Percentiles rank a stretch among this genome's conserved stretches.
phyloP scores from a whole-genome alignment of 2,797 vertebrate genomes.

The Erpetoichthys calabaricus region DNA sequence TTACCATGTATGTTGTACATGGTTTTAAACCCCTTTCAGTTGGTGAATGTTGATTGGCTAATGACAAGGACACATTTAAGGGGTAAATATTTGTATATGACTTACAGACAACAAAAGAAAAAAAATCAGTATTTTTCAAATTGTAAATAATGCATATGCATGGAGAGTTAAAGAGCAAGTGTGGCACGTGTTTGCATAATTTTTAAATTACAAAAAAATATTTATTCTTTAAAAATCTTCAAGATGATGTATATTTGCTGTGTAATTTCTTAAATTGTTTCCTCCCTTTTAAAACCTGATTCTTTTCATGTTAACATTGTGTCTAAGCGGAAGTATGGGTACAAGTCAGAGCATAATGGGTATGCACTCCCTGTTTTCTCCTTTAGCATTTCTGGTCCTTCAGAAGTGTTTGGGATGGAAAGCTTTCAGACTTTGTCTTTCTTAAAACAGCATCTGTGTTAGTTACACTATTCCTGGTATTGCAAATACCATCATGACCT shows the following conservation, averaged over 20 bases:
- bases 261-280: constrained; percentile 69
- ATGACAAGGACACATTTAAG: constrained; percentile 48
- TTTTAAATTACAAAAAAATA: constrained; percentile 90
- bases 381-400: constrained; percentile 22
- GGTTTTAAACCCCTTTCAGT: constrained; percentile 41
- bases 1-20: constrained; percentile 45
- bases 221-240: constrained; percentile 97
- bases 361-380: constrained; percentile 21
- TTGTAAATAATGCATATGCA: constrained; percentile 99
- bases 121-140: constrained; percentile 94
- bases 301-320: constrained; percentile 18
- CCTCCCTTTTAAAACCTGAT: background rate
- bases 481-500: no score
- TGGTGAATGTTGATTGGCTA: constrained; percentile 65
- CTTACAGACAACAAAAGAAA: constrained; percentile 46
- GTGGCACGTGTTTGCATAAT: constrained; percentile 98
- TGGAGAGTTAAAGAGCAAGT: constrained; percentile 82
- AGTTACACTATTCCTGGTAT: no score
- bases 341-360: constrained; percentile 25
- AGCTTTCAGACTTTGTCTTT: constrained; percentile 5
- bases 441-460: no score
- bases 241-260: constrained; percentile 79
- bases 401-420: constrained; percentile 10
- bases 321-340: constrained; percentile 15
- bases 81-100: constrained; percentile 68